Percentiles rank a stretch among this genome's conserved stretches.
Evolutionary conservation across 2,797 vertebrate species (phyloP).

Genomic region (Siniperca obscura): DNA sequence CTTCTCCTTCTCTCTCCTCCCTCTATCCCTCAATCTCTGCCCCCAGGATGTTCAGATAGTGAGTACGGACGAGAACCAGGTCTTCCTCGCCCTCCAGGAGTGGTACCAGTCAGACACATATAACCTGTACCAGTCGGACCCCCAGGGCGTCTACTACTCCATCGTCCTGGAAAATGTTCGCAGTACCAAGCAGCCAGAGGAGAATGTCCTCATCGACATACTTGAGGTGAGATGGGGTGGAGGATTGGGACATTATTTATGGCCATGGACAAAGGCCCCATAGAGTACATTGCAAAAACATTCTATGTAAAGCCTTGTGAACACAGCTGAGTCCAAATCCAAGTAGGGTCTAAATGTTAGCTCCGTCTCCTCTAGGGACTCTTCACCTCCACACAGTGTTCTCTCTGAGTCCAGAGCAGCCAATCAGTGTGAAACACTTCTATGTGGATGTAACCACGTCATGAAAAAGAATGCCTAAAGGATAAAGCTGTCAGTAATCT

Average conservation of each 20-base stretch:
- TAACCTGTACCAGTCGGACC: slow-evolving; percentile 96
- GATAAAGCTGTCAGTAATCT: neutral
- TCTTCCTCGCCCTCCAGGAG: slow-evolving; percentile 95
- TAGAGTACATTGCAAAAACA: neutral
- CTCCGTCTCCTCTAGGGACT: neutral
- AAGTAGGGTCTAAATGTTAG: neutral
- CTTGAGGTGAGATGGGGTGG: slow-evolving; percentile 87
- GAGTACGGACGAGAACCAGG: slow-evolving; percentile 95
- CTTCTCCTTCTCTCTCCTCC: neutral
- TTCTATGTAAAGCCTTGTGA: neutral
- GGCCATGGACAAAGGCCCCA: neutral
- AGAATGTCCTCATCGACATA: slow-evolving; percentile 92
- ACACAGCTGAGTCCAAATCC: neutral
- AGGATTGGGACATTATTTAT: neutral
- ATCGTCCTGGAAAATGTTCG: slow-evolving; percentile 92
- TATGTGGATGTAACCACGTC: neutral
- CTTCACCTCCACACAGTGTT: neutral
- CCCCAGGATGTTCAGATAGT: slow-evolving; percentile 94
- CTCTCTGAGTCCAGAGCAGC: neutral
- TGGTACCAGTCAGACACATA: slow-evolving; percentile 97
- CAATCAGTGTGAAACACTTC: neutral
- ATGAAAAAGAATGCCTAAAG: neutral
- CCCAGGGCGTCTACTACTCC: slow-evolving; percentile 90
- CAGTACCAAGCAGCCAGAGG: slow-evolving; percentile 94
- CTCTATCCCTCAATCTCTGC: neutral